Base-by-base conservation (phyloP, 2,797 vertebrate species). In the Discoglossus pictus region DNA sequence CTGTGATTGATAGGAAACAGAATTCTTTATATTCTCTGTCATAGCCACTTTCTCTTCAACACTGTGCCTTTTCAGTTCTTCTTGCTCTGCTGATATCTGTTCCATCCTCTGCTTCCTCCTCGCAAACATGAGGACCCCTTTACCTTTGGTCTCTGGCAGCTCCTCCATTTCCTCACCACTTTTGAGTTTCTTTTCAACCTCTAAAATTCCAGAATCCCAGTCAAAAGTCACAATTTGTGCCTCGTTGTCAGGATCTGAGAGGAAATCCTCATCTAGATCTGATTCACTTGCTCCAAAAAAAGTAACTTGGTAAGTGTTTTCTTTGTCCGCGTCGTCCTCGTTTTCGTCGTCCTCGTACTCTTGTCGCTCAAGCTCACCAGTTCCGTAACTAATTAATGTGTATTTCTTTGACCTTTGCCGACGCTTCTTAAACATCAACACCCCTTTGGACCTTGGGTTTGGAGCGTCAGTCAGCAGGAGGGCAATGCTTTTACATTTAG, bases 351-450 rank as follows among this genome's bases (percentile, higher is more conserved):
- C 86, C 34, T 87, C 81, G 76, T 89, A 90, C 47, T 79, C 89
- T 73, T 93, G 89, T 9, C 83, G 86, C 54, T 93, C 89, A 66
- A 92, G 85, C 74, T 96, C 94, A 3, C 96, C 96, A 0, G 97
- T 99, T 31, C 97, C 97, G 97, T 99, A 99, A 85, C 97, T 99
- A 74, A 99, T 89, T 17, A 99, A 90, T 17, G 97, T 99, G 72
- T 92, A 99, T 78, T 95, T 95, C 80, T 94, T 94, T 2, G 94
- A 94, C 78, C 97, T 92, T 80, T 94, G 93, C 13, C 94, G 93
- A 52, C 96, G 93, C 84, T 92, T 97, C 87, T 96, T 98, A 87
- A 98, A 99, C 97, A 99, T 98, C 89, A 98, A 92, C 88, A 97
- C 90, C 80, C 97, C 97, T 76, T 94, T 96, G 86, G 98, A 98